Conservation (phyloP, 2,797 vertebrate genomes). For the Gouania willdenowi region DNA sequence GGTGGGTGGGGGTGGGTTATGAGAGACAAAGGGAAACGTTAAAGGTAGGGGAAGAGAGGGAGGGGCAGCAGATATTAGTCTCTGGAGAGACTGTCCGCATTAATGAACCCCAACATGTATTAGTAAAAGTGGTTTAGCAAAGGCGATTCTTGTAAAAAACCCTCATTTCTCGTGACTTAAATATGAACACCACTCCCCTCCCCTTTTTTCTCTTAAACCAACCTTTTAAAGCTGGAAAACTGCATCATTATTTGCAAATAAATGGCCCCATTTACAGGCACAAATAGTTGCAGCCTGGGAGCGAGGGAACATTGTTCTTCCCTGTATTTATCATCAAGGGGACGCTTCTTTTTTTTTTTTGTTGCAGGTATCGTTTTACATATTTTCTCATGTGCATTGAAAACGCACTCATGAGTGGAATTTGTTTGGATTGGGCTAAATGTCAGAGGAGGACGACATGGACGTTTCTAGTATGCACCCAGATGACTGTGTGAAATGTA, state of each 20-base stretch:
- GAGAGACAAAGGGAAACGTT: not conserved
- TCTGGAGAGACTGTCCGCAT: conserved; percentile 33
- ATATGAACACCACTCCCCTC: not conserved
- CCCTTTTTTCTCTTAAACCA: conserved; percentile 21
- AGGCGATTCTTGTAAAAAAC: conserved; percentile 39
- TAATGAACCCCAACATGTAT: conserved; percentile 53
- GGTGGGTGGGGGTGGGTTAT: not conserved
- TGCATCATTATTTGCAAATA: conserved; percentile 40
- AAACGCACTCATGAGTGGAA: conserved; percentile 45
- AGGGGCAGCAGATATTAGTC: conserved; percentile 24
- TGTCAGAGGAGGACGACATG: conserved; percentile 42
- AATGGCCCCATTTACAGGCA: conserved; percentile 39
- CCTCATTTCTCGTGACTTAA: conserved; percentile 2
- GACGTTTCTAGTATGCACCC: conserved; percentile 8
- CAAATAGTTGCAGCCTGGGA: conserved; percentile 11
- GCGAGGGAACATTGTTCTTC: conserved; percentile 4
- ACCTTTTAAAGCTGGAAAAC: conserved; percentile 34
- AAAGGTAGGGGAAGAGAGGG: not conserved
- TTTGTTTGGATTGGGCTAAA: conserved; percentile 58
- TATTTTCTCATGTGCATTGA: conserved; percentile 6
- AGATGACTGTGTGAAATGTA: conserved; percentile 21
- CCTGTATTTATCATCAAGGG: conserved; percentile 17
- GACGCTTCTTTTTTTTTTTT: conserved; percentile 10
- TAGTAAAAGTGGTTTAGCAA: conserved; percentile 45
- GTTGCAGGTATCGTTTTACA: conserved; percentile 13